Conservation (phyloP, 2,888 invertebrate species). For the Oscheius sp. region DNA sequence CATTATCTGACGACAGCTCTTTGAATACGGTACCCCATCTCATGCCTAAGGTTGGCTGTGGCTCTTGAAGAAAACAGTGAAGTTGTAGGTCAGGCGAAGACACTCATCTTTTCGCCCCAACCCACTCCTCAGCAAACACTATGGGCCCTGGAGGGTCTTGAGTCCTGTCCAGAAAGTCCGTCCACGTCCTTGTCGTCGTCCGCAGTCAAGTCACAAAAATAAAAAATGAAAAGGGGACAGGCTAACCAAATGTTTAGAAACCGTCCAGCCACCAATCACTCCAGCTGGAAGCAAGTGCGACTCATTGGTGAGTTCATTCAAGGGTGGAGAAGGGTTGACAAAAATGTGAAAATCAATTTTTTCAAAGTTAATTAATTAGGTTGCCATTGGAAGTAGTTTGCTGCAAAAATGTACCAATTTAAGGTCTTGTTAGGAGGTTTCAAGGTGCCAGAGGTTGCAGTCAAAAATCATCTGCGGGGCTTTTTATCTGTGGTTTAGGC, state of each 20-base stretch:
- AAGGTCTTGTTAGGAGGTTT: no score
- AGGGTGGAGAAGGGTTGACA: not conserved
- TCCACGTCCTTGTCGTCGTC: slow-evolving; percentile 11
- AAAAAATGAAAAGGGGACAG: not conserved
- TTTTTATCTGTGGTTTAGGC: not conserved
- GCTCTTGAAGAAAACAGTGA: not conserved
- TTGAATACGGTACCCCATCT: not conserved
- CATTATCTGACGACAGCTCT: not conserved
- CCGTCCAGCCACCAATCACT: not conserved
- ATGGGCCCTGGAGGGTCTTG: slow-evolving; percentile 3
- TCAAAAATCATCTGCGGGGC: no score
- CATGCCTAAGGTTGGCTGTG: not conserved
- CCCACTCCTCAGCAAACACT: not conserved
- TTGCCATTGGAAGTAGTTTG: no score
- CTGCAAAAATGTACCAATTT: no score
- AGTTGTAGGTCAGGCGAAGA: not conserved
- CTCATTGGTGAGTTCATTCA: not conserved
- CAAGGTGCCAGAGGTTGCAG: no score
- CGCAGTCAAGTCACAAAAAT: slow-evolving; percentile 1
- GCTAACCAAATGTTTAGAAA: not conserved
- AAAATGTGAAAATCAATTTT: not conserved
- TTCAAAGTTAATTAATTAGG: not conserved
- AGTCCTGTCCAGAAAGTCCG: not conserved
- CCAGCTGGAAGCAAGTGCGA: not conserved
- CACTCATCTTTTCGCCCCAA: not conserved